phyloP scores from a whole-genome alignment of 2,888 invertebrate genomes.

The Octodonta nipae region DNA sequence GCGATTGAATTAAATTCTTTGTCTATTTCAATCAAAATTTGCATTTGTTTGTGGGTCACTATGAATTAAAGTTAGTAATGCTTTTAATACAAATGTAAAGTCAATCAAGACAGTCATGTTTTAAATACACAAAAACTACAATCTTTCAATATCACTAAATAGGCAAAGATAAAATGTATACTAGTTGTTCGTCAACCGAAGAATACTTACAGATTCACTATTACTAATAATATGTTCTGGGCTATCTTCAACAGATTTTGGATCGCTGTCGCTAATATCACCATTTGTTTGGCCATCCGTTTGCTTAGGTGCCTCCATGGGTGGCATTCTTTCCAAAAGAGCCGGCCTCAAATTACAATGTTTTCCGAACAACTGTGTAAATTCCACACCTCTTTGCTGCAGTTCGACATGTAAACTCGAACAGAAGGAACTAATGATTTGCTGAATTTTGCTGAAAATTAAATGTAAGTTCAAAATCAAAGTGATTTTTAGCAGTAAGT shows the following conservation, averaged over 20 bases:
- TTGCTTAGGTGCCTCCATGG: constrained; percentile 57
- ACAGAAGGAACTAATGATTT: constrained; percentile 81
- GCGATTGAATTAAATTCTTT: too few species aligned
- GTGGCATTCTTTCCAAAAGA: constrained; percentile 92
- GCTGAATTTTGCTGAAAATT: constrained; percentile 71
- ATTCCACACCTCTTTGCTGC: constrained; percentile 95
- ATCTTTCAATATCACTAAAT: too few species aligned
- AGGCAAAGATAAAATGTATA: too few species aligned
- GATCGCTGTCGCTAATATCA: constrained; percentile 27
- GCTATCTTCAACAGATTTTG: constrained; percentile 29
- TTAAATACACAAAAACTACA: too few species aligned
- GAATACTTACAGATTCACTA: constrained; percentile 33
- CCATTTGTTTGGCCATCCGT: constrained; percentile 29
- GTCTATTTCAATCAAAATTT: too few species aligned
- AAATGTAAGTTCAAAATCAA: too few species aligned
- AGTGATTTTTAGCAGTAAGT: too few species aligned
- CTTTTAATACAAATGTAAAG: too few species aligned
- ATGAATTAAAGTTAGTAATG: too few species aligned
- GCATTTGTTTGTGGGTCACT: too few species aligned
- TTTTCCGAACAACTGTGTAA: constrained; percentile 75
- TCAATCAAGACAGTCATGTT: too few species aligned
- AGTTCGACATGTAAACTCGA: constrained; percentile 92
- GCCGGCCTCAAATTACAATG: constrained; percentile 75
- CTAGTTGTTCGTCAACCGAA: too few species aligned
- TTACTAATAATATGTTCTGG: constrained; percentile 26